phyloP scores from a whole-genome alignment of 2,113 vertebrate genomes.

The Ptychochromis oligacanthus region DNA sequence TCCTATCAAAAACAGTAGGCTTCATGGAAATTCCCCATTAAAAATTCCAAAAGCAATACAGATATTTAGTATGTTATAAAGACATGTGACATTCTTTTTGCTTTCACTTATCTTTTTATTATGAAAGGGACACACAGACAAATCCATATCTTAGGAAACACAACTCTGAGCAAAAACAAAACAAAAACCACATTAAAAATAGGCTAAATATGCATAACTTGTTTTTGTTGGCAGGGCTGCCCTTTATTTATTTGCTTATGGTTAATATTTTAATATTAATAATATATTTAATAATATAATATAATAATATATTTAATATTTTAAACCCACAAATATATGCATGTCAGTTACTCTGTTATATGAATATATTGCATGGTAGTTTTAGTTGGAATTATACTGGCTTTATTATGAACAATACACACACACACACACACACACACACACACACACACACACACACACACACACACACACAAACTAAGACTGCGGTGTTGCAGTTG shows the following conservation, averaged over 20 bases:
- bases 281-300: no score
- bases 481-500: not conserved
- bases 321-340: not conserved
- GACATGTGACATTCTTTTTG: not conserved
- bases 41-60: not conserved
- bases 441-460: not conserved
- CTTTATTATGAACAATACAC: not conserved
- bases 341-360: not conserved
- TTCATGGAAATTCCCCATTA: not conserved
- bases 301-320: no score
- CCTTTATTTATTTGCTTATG: not conserved
- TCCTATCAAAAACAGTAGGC: not conserved
- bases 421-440: not conserved
- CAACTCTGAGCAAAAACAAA: accelerated
- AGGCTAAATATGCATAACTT: not conserved
- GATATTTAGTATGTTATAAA: not conserved
- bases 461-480: not conserved
- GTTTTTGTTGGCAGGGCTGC: not conserved
- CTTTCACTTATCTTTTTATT: accelerated
- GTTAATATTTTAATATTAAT: no score
- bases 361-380: not conserved
- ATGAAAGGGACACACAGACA: not conserved
- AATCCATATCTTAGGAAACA: not conserved
- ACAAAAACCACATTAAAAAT: not conserved
- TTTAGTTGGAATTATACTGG: not conserved